Evolutionary conservation across 2,113 vertebrate genomes (phyloP).

Genomic region (Acinonyx jubatus): DNA sequence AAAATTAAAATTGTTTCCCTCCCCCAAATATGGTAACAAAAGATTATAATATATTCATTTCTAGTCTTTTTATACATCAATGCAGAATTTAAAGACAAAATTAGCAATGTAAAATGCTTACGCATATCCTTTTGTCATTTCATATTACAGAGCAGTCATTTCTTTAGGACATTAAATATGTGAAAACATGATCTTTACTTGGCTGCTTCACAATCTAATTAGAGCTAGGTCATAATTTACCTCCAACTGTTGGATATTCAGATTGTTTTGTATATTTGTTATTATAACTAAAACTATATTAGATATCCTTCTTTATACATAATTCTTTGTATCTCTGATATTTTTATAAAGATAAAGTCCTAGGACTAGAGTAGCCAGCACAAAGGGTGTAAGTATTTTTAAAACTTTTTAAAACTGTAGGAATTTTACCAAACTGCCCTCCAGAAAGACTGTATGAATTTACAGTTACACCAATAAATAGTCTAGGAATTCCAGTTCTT

Average conservation of each 20-base stretch:
- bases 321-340: neutral
- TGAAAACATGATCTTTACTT: constrained; percentile 33
- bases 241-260: neutral
- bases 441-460: neutral
- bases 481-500: neutral
- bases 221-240: neutral
- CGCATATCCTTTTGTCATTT: neutral
- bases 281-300: neutral
- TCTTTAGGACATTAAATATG: neutral
- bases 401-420: neutral
- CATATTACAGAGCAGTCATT: neutral
- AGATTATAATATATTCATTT: neutral
- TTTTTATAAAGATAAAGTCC: constrained; percentile 37
- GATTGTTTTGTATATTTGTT: constrained; percentile 28
- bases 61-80: neutral
- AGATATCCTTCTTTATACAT: neutral
- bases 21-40: neutral
- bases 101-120: neutral
- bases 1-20: neutral
- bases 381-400: neutral
- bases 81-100: constrained; percentile 45
- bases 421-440: neutral
- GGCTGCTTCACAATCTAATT: neutral
- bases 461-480: neutral
- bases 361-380: neutral